phyloP scores from a whole-genome alignment of 2,113 vertebrate genomes.

The Hirundichthys speculiger region DNA sequence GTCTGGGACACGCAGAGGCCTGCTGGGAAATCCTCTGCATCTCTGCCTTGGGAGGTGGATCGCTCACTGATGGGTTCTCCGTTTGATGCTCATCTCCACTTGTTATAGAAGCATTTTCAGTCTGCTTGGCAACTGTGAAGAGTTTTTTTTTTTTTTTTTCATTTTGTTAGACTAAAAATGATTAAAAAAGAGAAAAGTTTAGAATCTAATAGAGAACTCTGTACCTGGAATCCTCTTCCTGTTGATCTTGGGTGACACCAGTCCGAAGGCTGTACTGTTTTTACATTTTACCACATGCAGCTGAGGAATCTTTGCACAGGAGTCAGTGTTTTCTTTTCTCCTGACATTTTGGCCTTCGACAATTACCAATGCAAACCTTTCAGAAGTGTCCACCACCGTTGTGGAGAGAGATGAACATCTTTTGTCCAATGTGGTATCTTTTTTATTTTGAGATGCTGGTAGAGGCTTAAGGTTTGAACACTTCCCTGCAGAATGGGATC shows the following conservation, averaged over 20 bases:
- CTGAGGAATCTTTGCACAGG: conserved; percentile 68
- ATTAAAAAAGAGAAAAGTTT: neutral
- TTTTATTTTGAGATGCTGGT: conserved; percentile 16
- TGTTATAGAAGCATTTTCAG: conserved; percentile 30
- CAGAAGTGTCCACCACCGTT: conserved; percentile 74
- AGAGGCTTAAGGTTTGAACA: neutral
- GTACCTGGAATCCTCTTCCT: conserved; percentile 85
- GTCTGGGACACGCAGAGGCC: conserved; percentile 35
- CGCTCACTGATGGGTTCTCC: conserved; percentile 17
- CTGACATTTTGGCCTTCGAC: conserved; percentile 67
- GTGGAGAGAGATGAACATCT: conserved; percentile 74
- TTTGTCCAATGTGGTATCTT: conserved; percentile 35
- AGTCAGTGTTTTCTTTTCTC: conserved; percentile 46
- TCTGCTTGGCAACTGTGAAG: conserved; percentile 64
- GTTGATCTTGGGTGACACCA: conserved; percentile 84
- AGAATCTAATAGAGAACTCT: neutral
- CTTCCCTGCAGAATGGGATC: neutral
- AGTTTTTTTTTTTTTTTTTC: neutral
- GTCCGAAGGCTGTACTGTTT: conserved; percentile 79
- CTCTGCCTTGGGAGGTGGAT: conserved; percentile 28
- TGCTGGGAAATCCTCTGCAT: conserved; percentile 28
- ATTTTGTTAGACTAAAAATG: conserved; percentile 2
- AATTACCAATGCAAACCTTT: conserved; percentile 84
- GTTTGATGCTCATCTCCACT: conserved; percentile 40
- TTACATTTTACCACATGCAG: conserved; percentile 84